Base-by-base conservation (phyloP, 2,888 invertebrate species). In the Cheilosia vernalis region DNA sequence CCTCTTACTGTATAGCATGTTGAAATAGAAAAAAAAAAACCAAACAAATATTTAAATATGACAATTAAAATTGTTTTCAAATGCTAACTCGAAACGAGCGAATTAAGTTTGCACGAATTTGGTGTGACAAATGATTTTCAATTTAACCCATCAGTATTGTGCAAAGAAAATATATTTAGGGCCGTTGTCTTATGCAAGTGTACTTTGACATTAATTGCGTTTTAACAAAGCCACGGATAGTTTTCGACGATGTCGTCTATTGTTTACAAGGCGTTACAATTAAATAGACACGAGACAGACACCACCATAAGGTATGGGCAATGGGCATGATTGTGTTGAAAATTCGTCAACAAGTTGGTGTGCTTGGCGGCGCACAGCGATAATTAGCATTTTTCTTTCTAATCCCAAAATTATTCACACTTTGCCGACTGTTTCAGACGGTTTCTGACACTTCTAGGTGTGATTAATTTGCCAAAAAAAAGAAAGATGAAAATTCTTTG, bases 61-160 rank as follows among this genome's bases (percentile, higher is more conserved):
- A 77, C 70, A 78, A 70, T 78, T 78, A 78, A 78, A 78, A 78
- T 63, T 30, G 21, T 63, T 70, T 49, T 64, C 49, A n/a, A n/a
- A 49, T 49, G 49, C 49, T 33, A 49, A 49, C 49, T 64, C 33
- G 49, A 49, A 33, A 21, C 21, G 37, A 63, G 33, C 47, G 33
- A 64, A 33, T 9, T 49, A 15, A 49, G 30, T 49, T 37, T 63
- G 47, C 33, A 44, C 17, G 47, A 10, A 27, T 30, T 61, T 47
- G 30, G 30, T 15, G 19, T 63, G 33, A 63, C 19, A 63, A 30
- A 60, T 60, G 6, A 24, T 40, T 44, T 60, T 24, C 40, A 40
- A 19, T 63, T 49, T 63, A 63, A 33, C 33, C 49, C 33, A 19
- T 33, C 10, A 47, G 7, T 63, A 37, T 47, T 19, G 42, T 24